A percentile compares a stretch with the other conserved stretches of the same genome.
phyloP scores from a whole-genome alignment of 2,113 vertebrate genomes.

The Telmatochromis brachygnathus region DNA sequence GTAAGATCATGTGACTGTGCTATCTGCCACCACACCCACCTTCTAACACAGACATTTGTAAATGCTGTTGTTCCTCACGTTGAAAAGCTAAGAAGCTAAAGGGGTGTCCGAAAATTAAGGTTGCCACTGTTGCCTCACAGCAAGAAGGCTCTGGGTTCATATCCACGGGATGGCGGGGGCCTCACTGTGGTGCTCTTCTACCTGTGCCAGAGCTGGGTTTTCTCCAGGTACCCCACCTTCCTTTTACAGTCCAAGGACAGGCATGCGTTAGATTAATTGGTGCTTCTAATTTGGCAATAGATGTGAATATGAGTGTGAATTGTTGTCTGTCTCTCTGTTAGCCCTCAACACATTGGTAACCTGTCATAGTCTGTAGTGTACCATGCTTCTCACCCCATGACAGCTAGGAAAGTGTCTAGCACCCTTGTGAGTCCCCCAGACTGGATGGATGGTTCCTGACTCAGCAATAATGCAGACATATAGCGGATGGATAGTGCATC shows the following conservation, averaged over 20 bases:
- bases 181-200: neutral
- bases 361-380: neutral
- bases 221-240: neutral
- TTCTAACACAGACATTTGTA: fast-evolving
- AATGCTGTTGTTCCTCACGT: neutral
- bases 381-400: neutral
- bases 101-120: neutral
- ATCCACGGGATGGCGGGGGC: fast-evolving
- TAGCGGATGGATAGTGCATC: neutral
- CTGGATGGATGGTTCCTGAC: neutral
- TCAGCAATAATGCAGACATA: neutral
- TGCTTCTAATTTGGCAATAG: neutral
- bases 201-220: neutral
- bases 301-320: neutral
- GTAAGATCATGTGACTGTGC: neutral
- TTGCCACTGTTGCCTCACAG: neutral
- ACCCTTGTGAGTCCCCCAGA: neutral
- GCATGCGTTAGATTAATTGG: neutral
- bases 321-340: neutral
- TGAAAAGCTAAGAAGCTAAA: neutral
- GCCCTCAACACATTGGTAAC: neutral
- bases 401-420: neutral
- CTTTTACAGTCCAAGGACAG: neutral
- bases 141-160: neutral
- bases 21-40: neutral